Base-by-base conservation (phyloP, 2,113 vertebrate species). In the Corythornis cristatus region DNA sequence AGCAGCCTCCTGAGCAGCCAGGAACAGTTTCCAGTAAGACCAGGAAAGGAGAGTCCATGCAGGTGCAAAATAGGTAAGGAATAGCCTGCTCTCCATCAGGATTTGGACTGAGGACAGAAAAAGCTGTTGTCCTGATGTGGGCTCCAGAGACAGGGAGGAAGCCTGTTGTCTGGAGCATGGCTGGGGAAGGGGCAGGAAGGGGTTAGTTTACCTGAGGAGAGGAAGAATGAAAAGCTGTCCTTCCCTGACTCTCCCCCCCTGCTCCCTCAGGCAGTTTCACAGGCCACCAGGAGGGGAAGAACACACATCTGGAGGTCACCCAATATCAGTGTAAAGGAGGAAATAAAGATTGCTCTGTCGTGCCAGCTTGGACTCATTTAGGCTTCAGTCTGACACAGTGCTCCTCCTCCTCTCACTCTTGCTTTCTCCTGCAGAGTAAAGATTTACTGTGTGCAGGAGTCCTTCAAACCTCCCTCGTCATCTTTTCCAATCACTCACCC, bases 321-420 rank as follows among this genome's bases (percentile, higher is more conserved):
- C 91, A 90, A 40, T 82, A 79, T 83, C 86, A 75, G 65, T 46
- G 85, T 83, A 56, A 74, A 94, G 80, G 77, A 86, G 79, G 90
- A 89, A 96, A 77, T 78, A 83, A 93, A 89, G 77, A 73, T 79
- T 60, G 51, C 51, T 86, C 83, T 33, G 28, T 51, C 3, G 50
- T 26, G 74, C 83, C 33, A 43, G 65, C 78, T 83, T 61, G 72
- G 94, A 89, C 35, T 93, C 88, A 53, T 66, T 87, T 28, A 56
- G 83, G 77, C 60, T 96, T 85, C 89, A 74, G 87, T 60, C 83
- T 95, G 92, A 96, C 92, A 94, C 37, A 71, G 80, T 0, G 23
- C 93, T 93, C 80, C 82, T 95, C 79, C 91, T 95, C 81, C 83
- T 95, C 78, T 88, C 61, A 87, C 89, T 87, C 80, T 95, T 35